Base-by-base conservation (phyloP, 2,797 vertebrate species). In the Poecile montanus region DNA sequence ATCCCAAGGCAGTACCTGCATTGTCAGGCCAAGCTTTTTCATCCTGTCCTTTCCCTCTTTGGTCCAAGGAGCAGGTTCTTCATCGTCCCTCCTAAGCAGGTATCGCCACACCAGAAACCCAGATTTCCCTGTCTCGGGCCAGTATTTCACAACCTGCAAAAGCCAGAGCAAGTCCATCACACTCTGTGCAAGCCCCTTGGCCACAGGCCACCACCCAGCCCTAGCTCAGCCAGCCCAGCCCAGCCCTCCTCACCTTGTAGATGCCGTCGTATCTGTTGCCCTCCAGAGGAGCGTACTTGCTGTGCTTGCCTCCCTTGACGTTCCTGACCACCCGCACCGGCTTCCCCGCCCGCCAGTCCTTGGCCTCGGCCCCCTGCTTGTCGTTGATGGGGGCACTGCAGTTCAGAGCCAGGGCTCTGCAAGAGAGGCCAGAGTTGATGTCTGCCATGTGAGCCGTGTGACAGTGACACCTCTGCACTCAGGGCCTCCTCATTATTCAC, bases 91-190 rank as follows among this genome's bases (percentile, higher is more conserved):
- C 93, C 98, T 98, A 11, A 99, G 98, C 53, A 99, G 95, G 85
- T 99, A 99, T 38, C 99, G 97, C 99, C 99, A 99, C 14, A 99
- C 99, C 9, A 99, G 93, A 92, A 99, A 99, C 15, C 99, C 99
- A 2, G 99, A 99, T 77, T 99, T 99, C 6, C 99, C 99, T 2
- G 98, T 99, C 85, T 99, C 99, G 0, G 99, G 99, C 99, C 99
- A 99, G 95, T 99, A 99, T 91, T 99, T 99, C 40, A 98, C 99
- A 7, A 99, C 98, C 99, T 99, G 30, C 9, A 32, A 18, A 4
- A 87, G 38, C 3, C 71, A 78, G 27, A 66, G 44, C 54, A 19
- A 70, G 47, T 15, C 36, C 71, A 58, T 34, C 45, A 74, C 1
- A 8, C 4, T 0, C 20, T 25, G 4, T 2, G 11, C 14, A 19